phyloP scores from a whole-genome alignment of 2,888 invertebrate species.

The Lacanobia oleracea region DNA sequence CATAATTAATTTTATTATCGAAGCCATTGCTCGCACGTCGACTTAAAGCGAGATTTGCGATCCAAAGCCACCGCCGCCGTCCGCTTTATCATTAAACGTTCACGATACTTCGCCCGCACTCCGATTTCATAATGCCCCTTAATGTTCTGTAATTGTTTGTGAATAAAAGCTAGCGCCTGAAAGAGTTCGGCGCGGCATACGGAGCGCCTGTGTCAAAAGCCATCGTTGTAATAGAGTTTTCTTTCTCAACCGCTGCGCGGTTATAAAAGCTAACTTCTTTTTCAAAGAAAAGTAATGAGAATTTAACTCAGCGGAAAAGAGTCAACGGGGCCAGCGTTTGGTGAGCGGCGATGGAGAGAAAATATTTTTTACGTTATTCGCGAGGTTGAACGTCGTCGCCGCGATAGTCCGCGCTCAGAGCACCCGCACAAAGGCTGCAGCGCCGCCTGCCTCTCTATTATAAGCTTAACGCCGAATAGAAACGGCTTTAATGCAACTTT shows the following conservation, averaged over 20 bases:
- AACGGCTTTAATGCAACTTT: constrained; percentile 82
- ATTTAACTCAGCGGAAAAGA: constrained; percentile 88
- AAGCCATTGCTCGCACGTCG: constrained; percentile 84
- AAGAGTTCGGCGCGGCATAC: constrained; percentile 77
- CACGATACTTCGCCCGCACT: constrained; percentile 78
- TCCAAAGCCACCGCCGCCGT: constrained; percentile 81
- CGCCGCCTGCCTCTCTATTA: constrained; percentile 77
- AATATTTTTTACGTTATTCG: constrained; percentile 85
- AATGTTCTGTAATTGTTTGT: constrained; percentile 84
- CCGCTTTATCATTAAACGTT: constrained; percentile 86
- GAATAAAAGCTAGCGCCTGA: constrained; percentile 80
- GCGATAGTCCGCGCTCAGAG: constrained; percentile 76
- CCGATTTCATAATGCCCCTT: constrained; percentile 79
- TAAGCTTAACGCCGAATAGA: constrained; percentile 80
- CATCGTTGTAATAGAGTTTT: constrained; percentile 87
- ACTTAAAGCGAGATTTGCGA: constrained; percentile 86
- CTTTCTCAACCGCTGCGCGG: constrained; percentile 80
- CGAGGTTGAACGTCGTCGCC: constrained; percentile 72
- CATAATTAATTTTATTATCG: constrained; percentile 88
- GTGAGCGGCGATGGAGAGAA: constrained; percentile 79
- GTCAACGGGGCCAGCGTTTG: constrained; percentile 77
- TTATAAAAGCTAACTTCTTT: constrained; percentile 87
- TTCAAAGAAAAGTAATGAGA: constrained; percentile 89
- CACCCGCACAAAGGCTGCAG: constrained; percentile 78
- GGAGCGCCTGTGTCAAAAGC: constrained; percentile 80